Percentiles rank a stretch among this genome's conserved stretches.
Conservation (phyloP, 2,113 vertebrate species). For the Taxidea taxus region DNA sequence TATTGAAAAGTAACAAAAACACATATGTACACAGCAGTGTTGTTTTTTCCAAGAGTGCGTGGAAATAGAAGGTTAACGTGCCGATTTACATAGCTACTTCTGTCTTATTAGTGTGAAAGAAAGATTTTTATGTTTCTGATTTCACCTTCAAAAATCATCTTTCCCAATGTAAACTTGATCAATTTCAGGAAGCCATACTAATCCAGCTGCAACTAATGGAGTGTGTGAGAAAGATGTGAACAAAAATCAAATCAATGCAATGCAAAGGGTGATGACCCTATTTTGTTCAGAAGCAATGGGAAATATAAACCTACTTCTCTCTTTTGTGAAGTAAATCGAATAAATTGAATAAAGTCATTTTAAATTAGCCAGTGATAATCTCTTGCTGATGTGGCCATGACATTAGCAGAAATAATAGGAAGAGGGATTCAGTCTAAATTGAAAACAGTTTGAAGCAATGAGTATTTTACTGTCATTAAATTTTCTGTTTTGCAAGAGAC, state of each 20-base stretch:
- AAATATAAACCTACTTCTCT: conserved; percentile 25
- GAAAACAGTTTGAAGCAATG: not conserved
- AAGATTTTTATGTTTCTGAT: not conserved
- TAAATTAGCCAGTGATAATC: conserved; percentile 41
- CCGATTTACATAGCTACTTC: not conserved
- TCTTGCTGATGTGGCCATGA: conserved; percentile 31
- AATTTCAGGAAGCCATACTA: conserved; percentile 21
- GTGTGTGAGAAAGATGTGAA: not conserved
- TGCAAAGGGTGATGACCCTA: not conserved
- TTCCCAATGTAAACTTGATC: conserved; percentile 22
- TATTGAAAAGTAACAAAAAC: not conserved
- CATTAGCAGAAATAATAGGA: conserved; percentile 32
- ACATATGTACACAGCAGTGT: not conserved
- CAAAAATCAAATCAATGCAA: not conserved
- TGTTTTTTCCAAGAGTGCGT: not conserved
- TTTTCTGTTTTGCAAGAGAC: not conserved
- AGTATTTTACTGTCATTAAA: not conserved
- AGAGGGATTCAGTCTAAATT: conserved; percentile 31
- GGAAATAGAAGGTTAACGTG: not conserved
- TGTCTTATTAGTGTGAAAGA: not conserved
- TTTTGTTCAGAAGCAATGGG: not conserved
- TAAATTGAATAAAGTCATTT: conserved; percentile 37
- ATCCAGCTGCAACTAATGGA: conserved; percentile 18
- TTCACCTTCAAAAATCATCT: not conserved
- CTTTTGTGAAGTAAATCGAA: conserved; percentile 54